Evolutionary conservation across 2,113 vertebrate species (phyloP).

Genomic region (Pseudorasbora parva): DNA sequence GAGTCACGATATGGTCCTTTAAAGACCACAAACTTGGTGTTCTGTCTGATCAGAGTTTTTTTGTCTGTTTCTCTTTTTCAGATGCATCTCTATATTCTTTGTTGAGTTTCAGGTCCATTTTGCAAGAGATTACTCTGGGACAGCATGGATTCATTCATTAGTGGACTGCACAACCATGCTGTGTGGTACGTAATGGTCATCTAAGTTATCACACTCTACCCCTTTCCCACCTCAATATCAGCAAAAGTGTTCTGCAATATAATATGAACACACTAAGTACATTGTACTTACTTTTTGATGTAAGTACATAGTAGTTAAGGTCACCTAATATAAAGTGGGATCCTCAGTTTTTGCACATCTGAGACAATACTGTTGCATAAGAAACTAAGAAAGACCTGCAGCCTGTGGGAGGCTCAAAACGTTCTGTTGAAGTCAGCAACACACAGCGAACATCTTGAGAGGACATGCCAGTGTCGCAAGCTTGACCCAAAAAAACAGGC

Average conservation of each 20-base stretch:
- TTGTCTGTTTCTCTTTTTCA: conserved; percentile 62
- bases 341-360: neutral
- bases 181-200: conserved; percentile 81
- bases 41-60: conserved; percentile 10
- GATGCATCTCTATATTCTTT: conserved; percentile 96
- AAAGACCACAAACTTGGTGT: neutral
- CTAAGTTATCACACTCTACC: too few species aligned
- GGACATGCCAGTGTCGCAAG: conserved; percentile 43
- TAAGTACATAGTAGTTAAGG: too few species aligned
- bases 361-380: conserved; percentile 31
- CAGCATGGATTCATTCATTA: conserved; percentile 96
- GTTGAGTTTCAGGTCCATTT: conserved; percentile 94
- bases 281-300: too few species aligned
- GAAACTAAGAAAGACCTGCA: conserved; percentile 12
- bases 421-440: conserved; percentile 41
- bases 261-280: too few species aligned
- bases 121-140: conserved; percentile 87
- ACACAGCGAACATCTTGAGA: conserved; percentile 53
- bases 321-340: too few species aligned
- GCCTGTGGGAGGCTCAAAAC: conserved; percentile 37
- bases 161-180: conserved; percentile 94
- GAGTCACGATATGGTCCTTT: neutral
- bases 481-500: conserved; percentile 40
- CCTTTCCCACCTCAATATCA: too few species aligned
- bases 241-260: too few species aligned